phyloP scores from a whole-genome alignment of 1,140 invertebrate genomes.

The Aporrectodea caliginosa region DNA sequence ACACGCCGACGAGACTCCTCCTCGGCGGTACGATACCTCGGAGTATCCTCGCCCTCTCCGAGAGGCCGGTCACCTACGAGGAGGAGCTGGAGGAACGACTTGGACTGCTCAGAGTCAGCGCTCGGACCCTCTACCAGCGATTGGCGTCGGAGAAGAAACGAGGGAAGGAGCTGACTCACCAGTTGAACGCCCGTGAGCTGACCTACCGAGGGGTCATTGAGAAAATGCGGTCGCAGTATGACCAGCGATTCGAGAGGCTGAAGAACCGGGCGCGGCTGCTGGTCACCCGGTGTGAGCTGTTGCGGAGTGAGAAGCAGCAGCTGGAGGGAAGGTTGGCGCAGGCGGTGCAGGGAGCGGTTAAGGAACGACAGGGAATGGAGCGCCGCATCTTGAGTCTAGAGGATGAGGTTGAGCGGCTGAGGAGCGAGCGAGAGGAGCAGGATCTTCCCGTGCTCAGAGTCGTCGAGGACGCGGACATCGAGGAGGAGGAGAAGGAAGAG shows the following conservation, averaged over 20 bases:
- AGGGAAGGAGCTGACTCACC: neutral
- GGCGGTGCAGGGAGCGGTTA: neutral
- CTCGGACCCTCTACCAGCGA: neutral
- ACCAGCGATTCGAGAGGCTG: neutral
- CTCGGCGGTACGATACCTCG: neutral
- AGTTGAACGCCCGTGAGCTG: neutral
- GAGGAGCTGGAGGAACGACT: neutral
- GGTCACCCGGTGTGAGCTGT: neutral
- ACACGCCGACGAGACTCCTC: neutral
- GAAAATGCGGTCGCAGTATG: neutral
- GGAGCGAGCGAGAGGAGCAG: neutral
- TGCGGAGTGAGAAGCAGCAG: neutral
- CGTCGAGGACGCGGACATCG: neutral
- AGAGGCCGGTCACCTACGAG: neutral
- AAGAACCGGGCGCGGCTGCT: neutral
- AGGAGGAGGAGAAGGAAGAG: neutral
- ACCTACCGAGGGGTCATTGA: neutral
- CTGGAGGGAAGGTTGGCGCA: neutral
- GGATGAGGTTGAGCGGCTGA: neutral
- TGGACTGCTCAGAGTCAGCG: neutral
- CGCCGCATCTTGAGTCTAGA: neutral
- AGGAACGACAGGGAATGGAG: neutral
- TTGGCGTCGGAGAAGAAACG: neutral
- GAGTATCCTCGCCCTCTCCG: neutral
- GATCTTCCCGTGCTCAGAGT: neutral